These are phyloP conservation scores for Lepidotrigona ventralis DNA, from an alignment of 1,140 invertebrate genomes.

Conservation along the genomic window DNA sequence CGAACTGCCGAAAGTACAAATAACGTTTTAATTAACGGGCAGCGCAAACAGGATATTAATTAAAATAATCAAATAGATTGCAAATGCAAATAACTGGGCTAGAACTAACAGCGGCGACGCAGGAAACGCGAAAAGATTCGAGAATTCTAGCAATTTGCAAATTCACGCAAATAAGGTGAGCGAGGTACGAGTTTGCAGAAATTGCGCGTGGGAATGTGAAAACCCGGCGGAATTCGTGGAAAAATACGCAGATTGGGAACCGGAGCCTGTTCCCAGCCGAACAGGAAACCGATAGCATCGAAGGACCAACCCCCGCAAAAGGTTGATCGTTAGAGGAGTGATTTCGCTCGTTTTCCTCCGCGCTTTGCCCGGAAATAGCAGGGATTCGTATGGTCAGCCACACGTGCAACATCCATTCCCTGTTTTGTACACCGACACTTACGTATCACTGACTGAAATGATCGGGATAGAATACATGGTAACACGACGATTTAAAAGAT, in stretches of 20 bases:
- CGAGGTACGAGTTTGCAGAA: background rate
- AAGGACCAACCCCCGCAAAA: conserved; percentile 13
- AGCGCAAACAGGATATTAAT: background rate
- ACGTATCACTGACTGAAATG: background rate
- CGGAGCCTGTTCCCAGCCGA: background rate
- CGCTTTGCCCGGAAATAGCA: background rate
- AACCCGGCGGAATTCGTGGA: background rate
- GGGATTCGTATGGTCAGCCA: conserved; percentile 12
- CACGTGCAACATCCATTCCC: conserved; percentile 22
- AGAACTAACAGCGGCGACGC: background rate
- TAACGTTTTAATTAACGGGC: background rate
- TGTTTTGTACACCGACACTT: conserved; percentile 6
- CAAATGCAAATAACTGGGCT: background rate
- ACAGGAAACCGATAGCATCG: conserved; percentile 45
- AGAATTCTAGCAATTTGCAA: background rate
- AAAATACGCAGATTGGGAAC: background rate
- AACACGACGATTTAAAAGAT: background rate
- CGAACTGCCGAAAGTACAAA: background rate
- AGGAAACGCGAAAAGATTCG: background rate
- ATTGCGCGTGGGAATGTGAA: background rate
- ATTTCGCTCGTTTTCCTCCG: conserved; percentile 13
- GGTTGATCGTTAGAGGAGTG: conserved; percentile 43
- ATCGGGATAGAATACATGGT: background rate
- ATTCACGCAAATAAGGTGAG: background rate
- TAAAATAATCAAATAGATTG: background rate